Base-by-base conservation (phyloP, 1,140 invertebrate genomes). In the Drosophila carrolli region DNA sequence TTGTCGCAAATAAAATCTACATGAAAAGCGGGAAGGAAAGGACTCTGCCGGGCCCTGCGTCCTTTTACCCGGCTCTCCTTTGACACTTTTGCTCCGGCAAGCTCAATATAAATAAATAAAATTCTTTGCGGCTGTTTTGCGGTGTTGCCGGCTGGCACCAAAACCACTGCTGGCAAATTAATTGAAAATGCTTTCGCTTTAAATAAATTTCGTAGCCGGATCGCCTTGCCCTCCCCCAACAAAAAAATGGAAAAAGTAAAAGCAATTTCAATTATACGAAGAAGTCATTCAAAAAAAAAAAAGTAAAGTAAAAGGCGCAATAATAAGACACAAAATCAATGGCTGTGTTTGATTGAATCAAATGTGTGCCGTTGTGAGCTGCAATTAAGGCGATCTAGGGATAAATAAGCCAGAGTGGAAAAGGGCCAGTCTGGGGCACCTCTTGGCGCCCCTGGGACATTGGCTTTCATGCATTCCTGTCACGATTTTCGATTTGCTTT, bases 401-500 rank as follows among this genome's bases (percentile, higher is more conserved):
- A 78, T 76, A 72, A 82, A 76, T 88, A 68, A 70, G 75, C 50
- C 47, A 23, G 44, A 43, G 53, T 11, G 54, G 14, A 48, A 44
- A 43, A 67, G 41, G 50, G 50, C 47, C 48, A 35, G 47, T 43
- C 48, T 48, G n/a, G 14, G n/a, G 6, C 14, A 40, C 35, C 41
- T 19, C 16, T 55, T 41, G 23, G 40, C 2, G 44, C 29, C 58
- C 40, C 19, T 67, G 61, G 50, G 63, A 55, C 60, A 57, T 58
- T 57, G 9, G 32, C 35, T 75, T 46, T 89, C 74, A 66, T 48
- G 77, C 61, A 88, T 83, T 89, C 84, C 65, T 48, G 84, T 88
- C 84, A 88, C 84, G 83, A 89, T 83, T 88, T 79, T 88, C 83
- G 79, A 80, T 88, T 84, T 88, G 76, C 84, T 83, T 82, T 82